These are phyloP conservation scores for Eulemur rubriventer DNA, from an alignment of 2,797 vertebrate species.

Conservation along the genomic window DNA sequence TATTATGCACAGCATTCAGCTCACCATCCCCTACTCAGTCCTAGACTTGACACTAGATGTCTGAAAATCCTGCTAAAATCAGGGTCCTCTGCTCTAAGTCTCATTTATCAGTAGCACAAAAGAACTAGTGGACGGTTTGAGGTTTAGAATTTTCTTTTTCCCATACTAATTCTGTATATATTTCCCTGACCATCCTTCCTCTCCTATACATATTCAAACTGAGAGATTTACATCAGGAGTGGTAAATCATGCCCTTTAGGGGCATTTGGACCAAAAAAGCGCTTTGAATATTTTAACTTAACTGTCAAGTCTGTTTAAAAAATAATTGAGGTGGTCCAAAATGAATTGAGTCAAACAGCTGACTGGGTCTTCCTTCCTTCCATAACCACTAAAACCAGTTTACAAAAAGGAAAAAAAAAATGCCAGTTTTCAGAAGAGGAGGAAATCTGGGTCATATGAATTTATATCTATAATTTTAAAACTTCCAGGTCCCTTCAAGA, in stretches of 20 bases:
- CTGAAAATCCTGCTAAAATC: not conserved
- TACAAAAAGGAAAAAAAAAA: not conserved
- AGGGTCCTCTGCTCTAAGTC: not conserved
- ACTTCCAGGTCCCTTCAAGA: not conserved
- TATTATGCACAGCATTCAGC: not conserved
- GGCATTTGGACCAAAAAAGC: not conserved
- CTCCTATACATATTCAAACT: not conserved
- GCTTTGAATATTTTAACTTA: slow-evolving; percentile 19
- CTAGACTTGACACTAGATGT: not conserved
- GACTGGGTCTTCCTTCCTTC: not conserved
- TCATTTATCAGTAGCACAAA: not conserved
- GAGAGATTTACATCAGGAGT: not conserved
- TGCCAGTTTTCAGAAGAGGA: not conserved
- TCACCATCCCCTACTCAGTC: not conserved
- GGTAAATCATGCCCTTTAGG: not conserved
- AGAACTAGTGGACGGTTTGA: not conserved
- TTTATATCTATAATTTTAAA: slow-evolving; percentile 45
- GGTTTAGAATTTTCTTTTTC: not conserved
- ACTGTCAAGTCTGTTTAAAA: not conserved
- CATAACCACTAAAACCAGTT: slow-evolving; percentile 12
- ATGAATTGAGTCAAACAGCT: not conserved
- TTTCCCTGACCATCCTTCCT: not conserved
- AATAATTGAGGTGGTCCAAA: not conserved
- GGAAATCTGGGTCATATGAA: slow-evolving; percentile 34
- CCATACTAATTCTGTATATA: not conserved